Evolutionary conservation across 2,113 vertebrate species (phyloP).

Genomic region (Fulica atra): DNA sequence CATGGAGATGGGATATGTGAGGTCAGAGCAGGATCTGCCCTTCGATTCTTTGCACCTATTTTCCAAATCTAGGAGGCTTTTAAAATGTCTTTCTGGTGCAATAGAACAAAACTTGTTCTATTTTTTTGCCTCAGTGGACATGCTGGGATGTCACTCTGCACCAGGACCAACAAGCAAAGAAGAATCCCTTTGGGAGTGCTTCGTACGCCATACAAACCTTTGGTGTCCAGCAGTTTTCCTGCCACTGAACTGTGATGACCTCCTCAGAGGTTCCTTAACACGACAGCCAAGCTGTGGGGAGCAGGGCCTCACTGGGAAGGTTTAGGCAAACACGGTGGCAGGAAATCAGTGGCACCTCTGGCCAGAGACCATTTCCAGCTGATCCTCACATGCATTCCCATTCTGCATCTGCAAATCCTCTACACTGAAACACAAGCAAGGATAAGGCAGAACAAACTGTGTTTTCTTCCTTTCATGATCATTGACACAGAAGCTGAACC

Average conservation of each 20-base stretch:
- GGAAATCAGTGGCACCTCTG: not conserved
- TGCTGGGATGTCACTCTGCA: not conserved
- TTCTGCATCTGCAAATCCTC: not conserved
- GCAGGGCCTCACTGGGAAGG: not conserved
- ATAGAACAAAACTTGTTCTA: not conserved
- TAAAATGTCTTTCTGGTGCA: not conserved
- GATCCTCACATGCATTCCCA: not conserved
- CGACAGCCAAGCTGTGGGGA: not conserved
- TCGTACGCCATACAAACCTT: not conserved
- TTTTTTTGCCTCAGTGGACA: not conserved
- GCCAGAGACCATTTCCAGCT: not conserved
- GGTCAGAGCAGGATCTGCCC: not conserved
- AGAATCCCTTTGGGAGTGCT: not conserved
- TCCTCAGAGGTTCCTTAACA: not conserved
- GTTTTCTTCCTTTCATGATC: not conserved
- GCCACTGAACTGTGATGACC: not conserved
- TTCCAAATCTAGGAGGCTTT: not conserved
- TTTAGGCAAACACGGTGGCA: not conserved
- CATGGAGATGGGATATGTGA: not conserved
- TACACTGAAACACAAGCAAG: not conserved
- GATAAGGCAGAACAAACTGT: not conserved
- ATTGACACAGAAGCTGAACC: not conserved
- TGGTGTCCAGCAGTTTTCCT: not conserved
- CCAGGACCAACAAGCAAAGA: rapidly evolving
- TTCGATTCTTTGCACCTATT: not conserved